phyloP scores from a whole-genome alignment of 2,113 vertebrate species.

The Mystacornis crossleyi region DNA sequence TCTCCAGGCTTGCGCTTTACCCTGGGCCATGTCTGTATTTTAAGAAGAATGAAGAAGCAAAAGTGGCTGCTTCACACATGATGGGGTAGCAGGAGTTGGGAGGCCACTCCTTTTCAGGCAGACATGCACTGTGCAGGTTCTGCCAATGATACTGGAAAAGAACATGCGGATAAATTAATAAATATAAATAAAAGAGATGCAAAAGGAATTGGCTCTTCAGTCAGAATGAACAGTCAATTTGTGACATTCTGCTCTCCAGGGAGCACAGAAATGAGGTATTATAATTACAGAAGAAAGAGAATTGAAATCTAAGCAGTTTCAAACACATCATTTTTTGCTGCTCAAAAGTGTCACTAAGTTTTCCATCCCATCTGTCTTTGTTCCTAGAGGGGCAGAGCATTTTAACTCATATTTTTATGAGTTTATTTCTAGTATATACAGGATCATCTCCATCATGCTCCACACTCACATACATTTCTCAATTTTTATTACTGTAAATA shows the following conservation, averaged over 20 bases:
- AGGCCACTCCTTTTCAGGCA: not conserved
- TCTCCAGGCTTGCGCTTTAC: not conserved
- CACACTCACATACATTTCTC: not conserved
- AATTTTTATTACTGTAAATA: not conserved
- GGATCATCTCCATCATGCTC: not conserved
- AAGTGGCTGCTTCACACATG: not conserved
- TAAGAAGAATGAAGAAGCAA: not conserved
- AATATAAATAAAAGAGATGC: not conserved
- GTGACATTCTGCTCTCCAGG: not conserved
- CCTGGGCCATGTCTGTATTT: not conserved
- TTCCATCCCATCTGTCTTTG: not conserved
- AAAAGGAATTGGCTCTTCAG: not conserved
- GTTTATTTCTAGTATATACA: not conserved
- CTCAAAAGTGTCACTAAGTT: not conserved
- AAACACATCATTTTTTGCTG: not conserved
- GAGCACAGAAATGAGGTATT: not conserved
- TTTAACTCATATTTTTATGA: not conserved
- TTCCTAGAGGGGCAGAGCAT: too few species aligned
- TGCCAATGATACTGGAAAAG: not conserved
- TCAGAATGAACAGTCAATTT: not conserved
- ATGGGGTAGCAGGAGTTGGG: not conserved
- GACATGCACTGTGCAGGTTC: not conserved
- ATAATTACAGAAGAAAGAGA: not conserved
- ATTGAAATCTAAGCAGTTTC: not conserved
- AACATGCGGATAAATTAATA: not conserved